Evolutionary conservation across 2,113 vertebrate species (phyloP).

Genomic region (Lasiurus borealis): DNA sequence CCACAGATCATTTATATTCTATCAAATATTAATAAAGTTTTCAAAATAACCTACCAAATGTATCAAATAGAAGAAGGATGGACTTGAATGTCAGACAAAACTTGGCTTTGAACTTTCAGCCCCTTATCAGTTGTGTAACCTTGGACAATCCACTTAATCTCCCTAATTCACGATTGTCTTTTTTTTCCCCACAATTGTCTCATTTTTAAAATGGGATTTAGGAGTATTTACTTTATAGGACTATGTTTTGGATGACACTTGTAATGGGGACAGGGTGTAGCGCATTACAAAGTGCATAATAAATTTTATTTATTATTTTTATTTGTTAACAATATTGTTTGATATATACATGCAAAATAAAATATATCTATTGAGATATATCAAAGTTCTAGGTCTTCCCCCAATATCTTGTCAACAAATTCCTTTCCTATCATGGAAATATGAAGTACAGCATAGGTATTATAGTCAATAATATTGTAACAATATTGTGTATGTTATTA

Average conservation of each 20-base stretch:
- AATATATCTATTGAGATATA: background rate
- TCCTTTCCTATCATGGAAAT: background rate
- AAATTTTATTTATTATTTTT: constrained; percentile 29
- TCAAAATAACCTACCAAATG: background rate
- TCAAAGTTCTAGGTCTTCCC: background rate
- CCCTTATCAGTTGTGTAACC: constrained; percentile 72
- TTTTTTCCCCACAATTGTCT: constrained; percentile 4
- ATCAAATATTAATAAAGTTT: constrained; percentile 40
- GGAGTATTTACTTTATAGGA: background rate
- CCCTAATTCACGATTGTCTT: background rate
- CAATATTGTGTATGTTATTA: background rate
- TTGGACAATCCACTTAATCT: constrained; percentile 52
- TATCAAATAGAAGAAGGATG: constrained; percentile 30
- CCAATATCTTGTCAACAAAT: background rate
- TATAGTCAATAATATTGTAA: background rate
- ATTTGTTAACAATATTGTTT: background rate
- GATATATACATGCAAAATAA: background rate
- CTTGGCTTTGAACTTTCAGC: constrained; percentile 78
- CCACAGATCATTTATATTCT: constrained; percentile 40
- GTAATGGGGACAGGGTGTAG: background rate
- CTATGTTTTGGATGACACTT: background rate
- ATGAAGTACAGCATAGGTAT: background rate
- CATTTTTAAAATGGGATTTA: constrained; percentile 44
- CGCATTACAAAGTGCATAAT: background rate
- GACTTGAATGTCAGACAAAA: constrained; percentile 69